Percentiles rank a stretch among this genome's conserved stretches.
Conservation (phyloP, 2,113 vertebrate genomes). For the Grantiella picta region DNA sequence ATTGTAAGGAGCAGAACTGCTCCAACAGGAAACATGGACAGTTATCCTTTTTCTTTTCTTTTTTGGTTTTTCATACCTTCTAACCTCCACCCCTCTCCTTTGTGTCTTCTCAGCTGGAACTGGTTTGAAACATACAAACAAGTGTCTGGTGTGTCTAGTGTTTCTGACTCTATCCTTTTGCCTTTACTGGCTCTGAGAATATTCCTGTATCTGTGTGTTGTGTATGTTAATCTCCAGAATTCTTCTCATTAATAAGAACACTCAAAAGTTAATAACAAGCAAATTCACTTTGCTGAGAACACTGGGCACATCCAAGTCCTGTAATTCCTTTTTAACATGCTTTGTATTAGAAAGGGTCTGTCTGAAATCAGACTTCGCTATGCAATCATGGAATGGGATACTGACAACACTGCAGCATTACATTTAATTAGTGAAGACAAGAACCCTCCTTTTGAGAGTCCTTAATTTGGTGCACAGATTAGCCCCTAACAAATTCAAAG, state of each 20-base stretch:
- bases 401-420: background rate
- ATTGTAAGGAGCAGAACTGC: background rate
- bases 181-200: background rate
- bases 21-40: background rate
- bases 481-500: background rate
- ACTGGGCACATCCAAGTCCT: background rate
- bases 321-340: background rate
- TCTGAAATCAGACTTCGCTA: background rate
- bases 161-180: background rate
- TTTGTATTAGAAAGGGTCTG: background rate
- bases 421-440: background rate
- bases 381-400: background rate
- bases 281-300: background rate
- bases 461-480: background rate
- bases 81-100: no score
- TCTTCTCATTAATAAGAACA: background rate
- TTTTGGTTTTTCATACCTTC: fast-evolving
- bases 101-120: background rate
- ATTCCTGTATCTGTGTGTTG: background rate
- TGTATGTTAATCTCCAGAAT: background rate
- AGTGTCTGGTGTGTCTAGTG: background rate
- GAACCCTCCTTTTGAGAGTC: background rate
- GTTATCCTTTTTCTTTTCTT: background rate
- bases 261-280: background rate
- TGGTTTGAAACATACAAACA: background rate